Evolutionary conservation across 2,888 invertebrate species (phyloP).

Genomic region (Malthinus seriepunctatus): DNA sequence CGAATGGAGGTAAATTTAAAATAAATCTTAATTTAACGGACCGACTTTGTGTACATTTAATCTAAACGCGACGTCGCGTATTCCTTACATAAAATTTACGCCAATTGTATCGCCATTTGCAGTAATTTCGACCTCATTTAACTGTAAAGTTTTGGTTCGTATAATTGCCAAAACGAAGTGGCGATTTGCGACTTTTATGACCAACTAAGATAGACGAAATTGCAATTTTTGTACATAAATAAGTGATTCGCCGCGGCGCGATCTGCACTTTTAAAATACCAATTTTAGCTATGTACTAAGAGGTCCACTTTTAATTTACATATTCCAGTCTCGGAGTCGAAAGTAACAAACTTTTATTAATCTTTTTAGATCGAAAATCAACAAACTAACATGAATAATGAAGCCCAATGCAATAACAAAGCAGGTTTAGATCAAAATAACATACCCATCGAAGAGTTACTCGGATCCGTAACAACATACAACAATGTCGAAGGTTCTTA

Average conservation of each 20-base stretch:
- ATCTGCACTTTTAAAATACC: too few species aligned
- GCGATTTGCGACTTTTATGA: too few species aligned
- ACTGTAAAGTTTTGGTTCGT: constrained; percentile 20
- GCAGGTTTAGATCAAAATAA: constrained; percentile 33
- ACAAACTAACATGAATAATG: constrained; percentile 25
- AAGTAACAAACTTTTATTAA: neutral
- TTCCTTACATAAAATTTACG: neutral
- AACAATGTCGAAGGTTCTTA: constrained; percentile 53
- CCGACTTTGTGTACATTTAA: neutral
- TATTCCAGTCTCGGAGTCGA: too few species aligned
- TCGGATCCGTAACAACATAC: constrained; percentile 72
- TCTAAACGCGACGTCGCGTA: too few species aligned
- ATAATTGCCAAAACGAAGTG: too few species aligned
- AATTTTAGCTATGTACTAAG: too few species aligned
- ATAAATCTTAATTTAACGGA: neutral
- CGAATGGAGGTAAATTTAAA: constrained; percentile 7
- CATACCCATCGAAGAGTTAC: constrained; percentile 57
- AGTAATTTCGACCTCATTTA: constrained; percentile 22
- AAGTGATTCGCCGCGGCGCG: too few species aligned
- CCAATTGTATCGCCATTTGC: constrained; percentile 24
- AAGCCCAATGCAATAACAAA: constrained; percentile 27
- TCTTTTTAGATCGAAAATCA: constrained; percentile 12
- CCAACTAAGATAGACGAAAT: too few species aligned
- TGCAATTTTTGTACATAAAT: too few species aligned
- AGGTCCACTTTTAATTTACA: too few species aligned